A percentile compares a stretch with the other conserved stretches of the same genome.
Conservation (phyloP, 1,140 invertebrate species). For the Dreissena polymorpha region DNA sequence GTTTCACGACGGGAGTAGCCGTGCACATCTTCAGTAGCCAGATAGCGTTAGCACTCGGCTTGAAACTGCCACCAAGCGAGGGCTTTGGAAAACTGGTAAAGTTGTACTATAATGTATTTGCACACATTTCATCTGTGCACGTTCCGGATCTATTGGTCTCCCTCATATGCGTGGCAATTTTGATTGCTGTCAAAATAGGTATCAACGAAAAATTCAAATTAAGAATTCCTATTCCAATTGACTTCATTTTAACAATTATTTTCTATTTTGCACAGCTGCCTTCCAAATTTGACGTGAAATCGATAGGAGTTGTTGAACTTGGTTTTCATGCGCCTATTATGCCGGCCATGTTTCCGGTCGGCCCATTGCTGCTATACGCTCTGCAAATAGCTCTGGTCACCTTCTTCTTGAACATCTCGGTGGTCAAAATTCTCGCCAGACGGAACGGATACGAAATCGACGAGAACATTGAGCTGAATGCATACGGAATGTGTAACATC, state of each 20-base stretch:
- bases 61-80: constrained; percentile 74
- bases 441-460: constrained; percentile 77
- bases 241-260: constrained; percentile 78
- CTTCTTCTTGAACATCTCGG: constrained; percentile 74
- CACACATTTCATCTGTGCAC: constrained; percentile 62
- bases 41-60: constrained; percentile 84
- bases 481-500: constrained; percentile 79
- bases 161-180: constrained; percentile 84
- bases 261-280: constrained; percentile 64
- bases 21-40: constrained; percentile 93
- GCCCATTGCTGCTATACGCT: constrained; percentile 50
- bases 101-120: constrained; percentile 65
- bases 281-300: constrained; percentile 72
- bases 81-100: constrained; percentile 64
- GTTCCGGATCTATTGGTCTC: constrained; percentile 83
- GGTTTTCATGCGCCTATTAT: constrained; percentile 68
- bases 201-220: constrained; percentile 86
- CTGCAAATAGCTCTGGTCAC: constrained; percentile 72
- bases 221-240: constrained; percentile 89
- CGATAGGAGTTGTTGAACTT: constrained; percentile 79
- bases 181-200: constrained; percentile 88
- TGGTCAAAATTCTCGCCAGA: constrained; percentile 79
- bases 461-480: constrained; percentile 80
- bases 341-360: constrained; percentile 53
- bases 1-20: constrained; percentile 94